phyloP scores from a whole-genome alignment of 2,888 invertebrate genomes.

The Polylopha cassiicola region DNA sequence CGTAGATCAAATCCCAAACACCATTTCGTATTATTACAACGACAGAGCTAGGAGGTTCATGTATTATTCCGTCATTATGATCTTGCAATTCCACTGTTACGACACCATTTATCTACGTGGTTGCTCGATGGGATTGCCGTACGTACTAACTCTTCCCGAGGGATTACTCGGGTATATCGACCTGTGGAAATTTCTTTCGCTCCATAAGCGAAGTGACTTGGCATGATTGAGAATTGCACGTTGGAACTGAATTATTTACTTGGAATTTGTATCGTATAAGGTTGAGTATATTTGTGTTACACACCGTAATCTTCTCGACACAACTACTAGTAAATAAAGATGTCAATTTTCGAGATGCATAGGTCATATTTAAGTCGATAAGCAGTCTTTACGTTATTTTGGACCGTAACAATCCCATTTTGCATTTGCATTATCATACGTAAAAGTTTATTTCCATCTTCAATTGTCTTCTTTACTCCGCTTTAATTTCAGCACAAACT shows the following conservation, averaged over 20 bases:
- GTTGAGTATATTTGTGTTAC: too few relatives aligned
- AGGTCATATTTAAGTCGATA: too few relatives aligned
- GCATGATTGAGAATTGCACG: too few relatives aligned
- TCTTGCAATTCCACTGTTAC: conserved; percentile 20
- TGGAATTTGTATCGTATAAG: too few relatives aligned
- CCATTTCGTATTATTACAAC: conserved; percentile 1
- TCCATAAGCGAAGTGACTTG: too few relatives aligned
- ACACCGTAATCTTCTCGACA: too few relatives aligned
- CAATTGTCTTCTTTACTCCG: too few relatives aligned
- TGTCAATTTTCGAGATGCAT: too few relatives aligned
- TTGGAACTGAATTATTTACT: too few relatives aligned
- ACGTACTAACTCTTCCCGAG: conserved; percentile 4
- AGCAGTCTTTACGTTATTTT: too few relatives aligned
- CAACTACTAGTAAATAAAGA: too few relatives aligned
- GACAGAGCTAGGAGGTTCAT: conserved; percentile 12
- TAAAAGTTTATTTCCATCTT: conserved; percentile 11
- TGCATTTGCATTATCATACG: conserved; percentile 13
- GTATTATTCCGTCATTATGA: conserved; percentile 20
- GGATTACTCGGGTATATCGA: not conserved
- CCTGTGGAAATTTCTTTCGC: not conserved
- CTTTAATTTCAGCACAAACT: not conserved
- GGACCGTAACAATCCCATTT: not conserved
- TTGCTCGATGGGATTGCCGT: not conserved
- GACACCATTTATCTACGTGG: conserved; percentile 14
- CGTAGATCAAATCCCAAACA: conserved; percentile 3